Conservation (phyloP, 2,888 invertebrate species). For the Xestia sexstrigata region DNA sequence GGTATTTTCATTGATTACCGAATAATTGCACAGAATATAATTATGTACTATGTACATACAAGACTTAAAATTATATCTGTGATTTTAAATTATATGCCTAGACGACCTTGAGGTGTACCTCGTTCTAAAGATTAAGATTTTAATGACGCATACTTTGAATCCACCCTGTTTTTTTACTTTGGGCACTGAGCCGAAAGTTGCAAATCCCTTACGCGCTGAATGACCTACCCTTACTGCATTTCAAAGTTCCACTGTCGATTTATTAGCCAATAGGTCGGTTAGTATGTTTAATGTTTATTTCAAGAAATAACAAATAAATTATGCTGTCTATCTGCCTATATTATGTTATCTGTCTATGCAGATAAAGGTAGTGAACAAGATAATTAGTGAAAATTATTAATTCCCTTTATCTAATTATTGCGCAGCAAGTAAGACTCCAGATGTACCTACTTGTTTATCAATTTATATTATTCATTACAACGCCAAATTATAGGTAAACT, state of each 20-base stretch:
- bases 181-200: neutral
- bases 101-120: slow-evolving; percentile 15
- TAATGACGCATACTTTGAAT: slow-evolving; percentile 12
- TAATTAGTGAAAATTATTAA: slow-evolving; percentile 29
- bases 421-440: slow-evolving; percentile 28
- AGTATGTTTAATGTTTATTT: slow-evolving; percentile 22
- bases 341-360: slow-evolving; percentile 5
- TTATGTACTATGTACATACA: too few relatives aligned
- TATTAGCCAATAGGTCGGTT: neutral
- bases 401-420: slow-evolving; percentile 30
- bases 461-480: slow-evolving; percentile 24
- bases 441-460: slow-evolving; percentile 38
- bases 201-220: neutral
- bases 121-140: slow-evolving; percentile 12
- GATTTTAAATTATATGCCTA: neutral
- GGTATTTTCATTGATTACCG: neutral
- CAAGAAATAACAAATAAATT: slow-evolving; percentile 9
- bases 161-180: too few relatives aligned
- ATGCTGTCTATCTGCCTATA: neutral
- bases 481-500: slow-evolving; percentile 15
- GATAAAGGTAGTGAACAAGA: slow-evolving; percentile 22
- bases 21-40: slow-evolving; percentile 1
- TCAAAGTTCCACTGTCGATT: neutral
- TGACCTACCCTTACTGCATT: neutral
- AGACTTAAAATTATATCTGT: slow-evolving; percentile 5